These are phyloP conservation scores for Pimpla rufipes DNA, from an alignment of 2,888 invertebrate species.

Conservation along the genomic window DNA sequence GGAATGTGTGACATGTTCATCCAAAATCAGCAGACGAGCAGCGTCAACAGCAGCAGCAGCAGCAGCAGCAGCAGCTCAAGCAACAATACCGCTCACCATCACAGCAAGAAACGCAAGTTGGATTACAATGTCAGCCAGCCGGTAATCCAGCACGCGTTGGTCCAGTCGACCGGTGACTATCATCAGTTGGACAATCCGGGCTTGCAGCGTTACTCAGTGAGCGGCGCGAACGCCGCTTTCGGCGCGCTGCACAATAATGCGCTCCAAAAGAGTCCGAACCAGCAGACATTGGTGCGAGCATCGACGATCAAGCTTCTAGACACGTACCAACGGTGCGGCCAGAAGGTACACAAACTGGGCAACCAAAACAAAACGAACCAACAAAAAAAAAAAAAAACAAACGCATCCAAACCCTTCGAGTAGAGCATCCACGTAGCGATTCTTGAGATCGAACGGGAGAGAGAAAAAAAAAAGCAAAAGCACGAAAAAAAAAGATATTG, in stretches of 20 bases:
- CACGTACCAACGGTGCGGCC: constrained; percentile 89
- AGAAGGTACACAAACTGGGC: constrained; percentile 87
- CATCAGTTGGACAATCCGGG: constrained; percentile 84
- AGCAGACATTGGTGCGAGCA: constrained; percentile 88
- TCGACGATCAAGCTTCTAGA: constrained; percentile 90
- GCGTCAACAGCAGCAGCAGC: constrained; percentile 86
- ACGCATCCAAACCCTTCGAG: not conserved
- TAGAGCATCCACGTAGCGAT: too few species aligned
- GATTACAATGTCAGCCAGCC: constrained; percentile 85
- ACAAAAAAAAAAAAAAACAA: constrained; percentile 6
- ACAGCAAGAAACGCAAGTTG: constrained; percentile 85
- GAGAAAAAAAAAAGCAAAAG: not conserved
- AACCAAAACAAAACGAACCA: not conserved
- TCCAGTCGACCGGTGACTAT: constrained; percentile 85
- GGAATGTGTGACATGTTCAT: constrained; percentile 96
- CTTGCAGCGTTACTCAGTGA: constrained; percentile 83
- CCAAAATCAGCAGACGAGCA: constrained; percentile 88
- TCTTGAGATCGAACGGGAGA: not conserved
- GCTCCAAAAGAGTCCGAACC: constrained; percentile 85
- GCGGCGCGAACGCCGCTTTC: constrained; percentile 83
- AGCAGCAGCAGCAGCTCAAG: constrained; percentile 82
- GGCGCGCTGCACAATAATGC: constrained; percentile 84
- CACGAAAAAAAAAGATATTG: constrained; percentile 31
- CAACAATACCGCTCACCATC: constrained; percentile 84
- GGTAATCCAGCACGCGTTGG: constrained; percentile 84